phyloP scores from a whole-genome alignment of 2,888 invertebrate species.

The Charanyca ferruginea region DNA sequence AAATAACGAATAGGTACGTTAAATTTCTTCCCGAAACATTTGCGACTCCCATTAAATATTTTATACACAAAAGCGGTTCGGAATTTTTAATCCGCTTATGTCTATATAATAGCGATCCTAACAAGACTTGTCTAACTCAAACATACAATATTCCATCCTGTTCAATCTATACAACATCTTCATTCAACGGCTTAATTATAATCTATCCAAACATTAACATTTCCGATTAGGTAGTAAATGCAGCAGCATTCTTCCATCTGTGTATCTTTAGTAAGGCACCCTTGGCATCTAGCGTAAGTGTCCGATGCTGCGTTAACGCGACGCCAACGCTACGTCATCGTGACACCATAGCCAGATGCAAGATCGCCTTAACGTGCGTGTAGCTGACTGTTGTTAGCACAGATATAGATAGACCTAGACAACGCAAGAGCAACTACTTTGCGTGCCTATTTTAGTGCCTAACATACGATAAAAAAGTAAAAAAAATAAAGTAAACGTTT shows the following conservation, averaged over 20 bases:
- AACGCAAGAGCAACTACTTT: too few relatives aligned
- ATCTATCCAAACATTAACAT: conserved; percentile 21
- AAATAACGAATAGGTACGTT: conserved; percentile 5
- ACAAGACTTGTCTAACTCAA: neutral
- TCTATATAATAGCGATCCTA: too few relatives aligned
- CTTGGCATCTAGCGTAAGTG: neutral
- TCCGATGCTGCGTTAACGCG: neutral
- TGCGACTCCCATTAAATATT: too few relatives aligned
- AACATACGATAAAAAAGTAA: too few relatives aligned
- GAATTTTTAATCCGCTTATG: too few relatives aligned
- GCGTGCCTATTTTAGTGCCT: too few relatives aligned
- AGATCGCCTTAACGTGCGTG: neutral
- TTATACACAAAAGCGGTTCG: too few relatives aligned
- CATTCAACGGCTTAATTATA: conserved; percentile 30
- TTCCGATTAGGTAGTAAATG: neutral
- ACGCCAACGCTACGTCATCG: neutral
- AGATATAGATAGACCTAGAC: too few relatives aligned
- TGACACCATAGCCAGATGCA: neutral
- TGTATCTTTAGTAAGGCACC: too few relatives aligned
- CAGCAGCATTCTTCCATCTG: neutral
- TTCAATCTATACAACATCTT: conserved; percentile 37
- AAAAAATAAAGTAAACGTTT: too few relatives aligned
- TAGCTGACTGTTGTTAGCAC: neutral
- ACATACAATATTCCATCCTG: conserved; percentile 6
- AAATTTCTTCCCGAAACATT: too few relatives aligned